phyloP scores from a whole-genome alignment of 1,140 invertebrate genomes.

The Globodera rostochiensis region DNA sequence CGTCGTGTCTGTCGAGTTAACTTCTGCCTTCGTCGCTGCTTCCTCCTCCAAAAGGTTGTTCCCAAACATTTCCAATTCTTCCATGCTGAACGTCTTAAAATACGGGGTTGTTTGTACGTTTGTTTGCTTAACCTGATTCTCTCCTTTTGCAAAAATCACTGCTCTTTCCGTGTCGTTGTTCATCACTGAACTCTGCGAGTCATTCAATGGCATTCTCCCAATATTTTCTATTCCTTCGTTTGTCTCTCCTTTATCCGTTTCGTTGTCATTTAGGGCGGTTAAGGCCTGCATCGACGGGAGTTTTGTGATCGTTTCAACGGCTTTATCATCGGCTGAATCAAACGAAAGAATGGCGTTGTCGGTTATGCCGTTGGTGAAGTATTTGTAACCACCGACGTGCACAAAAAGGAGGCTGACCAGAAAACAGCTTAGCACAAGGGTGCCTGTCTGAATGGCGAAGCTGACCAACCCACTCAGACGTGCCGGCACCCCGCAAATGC shows the following conservation, averaged over 20 bases:
- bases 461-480: conserved; percentile 53
- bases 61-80: conserved; percentile 18
- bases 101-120: background rate
- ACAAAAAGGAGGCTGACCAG: conserved; percentile 55
- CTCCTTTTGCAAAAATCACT: conserved; percentile 65
- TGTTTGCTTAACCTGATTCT: conserved; percentile 67
- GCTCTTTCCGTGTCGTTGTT: conserved; percentile 4
- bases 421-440: conserved; percentile 43
- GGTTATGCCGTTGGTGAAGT: conserved; percentile 33
- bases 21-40: background rate
- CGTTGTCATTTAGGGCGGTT: background rate
- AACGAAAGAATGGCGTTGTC: conserved; percentile 18
- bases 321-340: conserved; percentile 13
- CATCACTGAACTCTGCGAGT: too few species aligned
- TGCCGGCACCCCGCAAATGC: conserved; percentile 56
- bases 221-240: background rate
- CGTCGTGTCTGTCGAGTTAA: background rate
- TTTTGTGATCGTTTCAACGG: background rate
- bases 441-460: conserved; percentile 50
- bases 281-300: background rate
- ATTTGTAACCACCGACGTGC: conserved; percentile 58
- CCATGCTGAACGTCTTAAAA: conserved; percentile 20
- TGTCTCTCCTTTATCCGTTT: background rate
- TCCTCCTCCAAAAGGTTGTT: conserved; percentile 20
- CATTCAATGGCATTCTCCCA: background rate